phyloP scores from a whole-genome alignment of 1,140 invertebrate species.

The Euborellia annulipes region DNA sequence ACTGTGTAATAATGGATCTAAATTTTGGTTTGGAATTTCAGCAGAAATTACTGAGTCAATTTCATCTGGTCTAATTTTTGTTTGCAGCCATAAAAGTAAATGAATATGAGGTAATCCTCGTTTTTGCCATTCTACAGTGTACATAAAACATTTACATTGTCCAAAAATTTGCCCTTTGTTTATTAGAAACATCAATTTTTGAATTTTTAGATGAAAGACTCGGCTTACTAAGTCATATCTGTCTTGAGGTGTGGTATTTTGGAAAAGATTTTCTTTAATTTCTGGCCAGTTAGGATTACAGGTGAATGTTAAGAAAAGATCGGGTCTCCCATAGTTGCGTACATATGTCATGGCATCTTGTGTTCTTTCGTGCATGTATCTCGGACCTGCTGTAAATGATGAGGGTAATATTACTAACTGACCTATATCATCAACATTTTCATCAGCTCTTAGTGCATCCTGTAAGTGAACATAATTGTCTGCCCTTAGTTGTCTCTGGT shows the following conservation, averaged over 20 bases:
- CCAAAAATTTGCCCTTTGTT: constrained; percentile 24
- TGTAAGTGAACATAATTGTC: constrained; percentile 20
- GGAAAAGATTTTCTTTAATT: constrained; percentile 20
- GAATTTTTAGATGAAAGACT: constrained; percentile 30
- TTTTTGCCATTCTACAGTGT: constrained; percentile 34
- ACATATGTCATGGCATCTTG: constrained; percentile 29
- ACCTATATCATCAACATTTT: constrained; percentile 7
- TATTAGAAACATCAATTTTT: constrained; percentile 23
- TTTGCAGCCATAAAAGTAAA: constrained; percentile 24
- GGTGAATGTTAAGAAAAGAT: constrained; percentile 4
- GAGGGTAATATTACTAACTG: constrained; percentile 26
- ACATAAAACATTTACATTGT: constrained; percentile 20
- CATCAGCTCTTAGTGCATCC: constrained; percentile 12
- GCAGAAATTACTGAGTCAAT: constrained; percentile 26
- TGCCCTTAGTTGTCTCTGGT: constrained; percentile 20
- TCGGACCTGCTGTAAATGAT: constrained; percentile 25
- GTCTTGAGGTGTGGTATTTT: constrained; percentile 21
- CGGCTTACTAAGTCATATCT: constrained; percentile 28
- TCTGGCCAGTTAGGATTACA: constrained; percentile 12
- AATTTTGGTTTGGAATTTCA: constrained; percentile 26
- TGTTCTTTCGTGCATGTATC: constrained; percentile 28
- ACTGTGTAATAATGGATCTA: constrained; percentile 22
- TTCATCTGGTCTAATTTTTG: constrained; percentile 21
- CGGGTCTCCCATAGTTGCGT: constrained; percentile 17
- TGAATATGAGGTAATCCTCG: constrained; percentile 32